Evolutionary conservation across 2,797 vertebrate species (phyloP).

Genomic region (Bovichtus variegatus): DNA sequence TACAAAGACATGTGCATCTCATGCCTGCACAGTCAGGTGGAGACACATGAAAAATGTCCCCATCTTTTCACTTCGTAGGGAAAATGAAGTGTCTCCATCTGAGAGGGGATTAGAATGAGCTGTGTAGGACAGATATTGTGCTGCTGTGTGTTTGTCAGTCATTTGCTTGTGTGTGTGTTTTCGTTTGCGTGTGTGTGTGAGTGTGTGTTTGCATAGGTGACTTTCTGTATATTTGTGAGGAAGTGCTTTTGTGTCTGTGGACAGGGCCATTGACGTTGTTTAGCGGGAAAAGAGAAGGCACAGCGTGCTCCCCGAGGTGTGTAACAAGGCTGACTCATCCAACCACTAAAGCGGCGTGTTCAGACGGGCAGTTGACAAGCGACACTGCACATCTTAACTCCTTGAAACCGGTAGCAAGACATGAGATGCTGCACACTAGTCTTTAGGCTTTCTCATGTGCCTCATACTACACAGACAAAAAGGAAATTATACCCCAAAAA

Average conservation of each 20-base stretch:
- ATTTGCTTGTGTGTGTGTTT: conserved; percentile 29
- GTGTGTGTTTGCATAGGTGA: conserved; percentile 40
- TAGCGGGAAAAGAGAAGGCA: conserved; percentile 63
- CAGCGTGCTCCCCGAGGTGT: conserved; percentile 69
- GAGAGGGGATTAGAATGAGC: conserved; percentile 43
- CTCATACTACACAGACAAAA: conserved; percentile 20
- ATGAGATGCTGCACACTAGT: not conserved
- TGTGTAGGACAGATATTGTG: conserved; percentile 29
- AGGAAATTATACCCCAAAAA: conserved; percentile 8
- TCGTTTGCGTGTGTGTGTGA: conserved; percentile 1
- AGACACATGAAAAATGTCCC: conserved; percentile 11
- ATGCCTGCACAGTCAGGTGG: not conserved
- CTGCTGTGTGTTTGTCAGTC: conserved; percentile 24
- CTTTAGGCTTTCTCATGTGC: conserved; percentile 25
- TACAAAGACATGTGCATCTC: conserved; percentile 4
- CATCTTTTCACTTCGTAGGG: conserved; percentile 7
- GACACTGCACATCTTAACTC: conserved; percentile 56
- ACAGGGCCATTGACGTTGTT: conserved; percentile 69
- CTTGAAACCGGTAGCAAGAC: conserved; percentile 25
- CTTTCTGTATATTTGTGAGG: conserved; percentile 38
- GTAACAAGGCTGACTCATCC: conserved; percentile 83
- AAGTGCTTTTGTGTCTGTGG: conserved; percentile 51
- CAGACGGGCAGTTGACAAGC: conserved; percentile 47
- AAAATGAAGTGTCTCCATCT: conserved; percentile 18
- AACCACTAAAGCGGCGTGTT: conserved; percentile 57